Conservation (phyloP, 2,113 vertebrate species). For the Indri indri region DNA sequence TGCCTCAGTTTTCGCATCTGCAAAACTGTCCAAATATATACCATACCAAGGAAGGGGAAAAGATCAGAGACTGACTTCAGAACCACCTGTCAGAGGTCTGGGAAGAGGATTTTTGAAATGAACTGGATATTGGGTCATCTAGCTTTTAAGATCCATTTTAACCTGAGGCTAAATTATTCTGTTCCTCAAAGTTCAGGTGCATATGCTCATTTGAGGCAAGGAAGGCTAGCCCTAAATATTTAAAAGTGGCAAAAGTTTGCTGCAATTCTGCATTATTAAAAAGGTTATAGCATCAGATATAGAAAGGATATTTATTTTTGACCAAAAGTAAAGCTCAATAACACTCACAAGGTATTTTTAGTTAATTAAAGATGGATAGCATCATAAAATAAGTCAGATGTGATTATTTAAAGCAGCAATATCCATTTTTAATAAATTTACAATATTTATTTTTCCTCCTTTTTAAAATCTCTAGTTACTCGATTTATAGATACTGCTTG, state of each 20-base stretch:
- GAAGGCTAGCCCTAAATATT: neutral
- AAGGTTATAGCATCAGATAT: neutral
- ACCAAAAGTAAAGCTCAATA: slow-evolving; percentile 2
- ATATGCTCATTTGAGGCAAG: neutral
- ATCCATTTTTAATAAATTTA: neutral
- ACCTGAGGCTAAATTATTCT: neutral
- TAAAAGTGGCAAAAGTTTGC: neutral
- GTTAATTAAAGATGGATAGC: neutral
- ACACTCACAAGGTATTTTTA: neutral
- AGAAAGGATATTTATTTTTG: neutral
- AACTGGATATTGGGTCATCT: neutral
- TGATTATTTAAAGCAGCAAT: neutral
- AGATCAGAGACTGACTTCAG: neutral
- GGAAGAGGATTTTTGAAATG: neutral
- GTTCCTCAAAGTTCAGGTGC: neutral
- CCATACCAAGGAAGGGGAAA: neutral
- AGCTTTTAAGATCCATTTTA: neutral
- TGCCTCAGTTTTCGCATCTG: neutral
- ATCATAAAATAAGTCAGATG: neutral
- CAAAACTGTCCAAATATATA: neutral
- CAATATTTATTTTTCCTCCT: neutral
- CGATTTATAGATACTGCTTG: neutral
- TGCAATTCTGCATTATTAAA: neutral
- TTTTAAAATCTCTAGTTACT: neutral
- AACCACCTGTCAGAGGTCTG: neutral